Percentiles rank a stretch among this genome's conserved stretches.
phyloP scores from a whole-genome alignment of 2,797 vertebrate genomes.

The Pitangus sulphuratus region DNA sequence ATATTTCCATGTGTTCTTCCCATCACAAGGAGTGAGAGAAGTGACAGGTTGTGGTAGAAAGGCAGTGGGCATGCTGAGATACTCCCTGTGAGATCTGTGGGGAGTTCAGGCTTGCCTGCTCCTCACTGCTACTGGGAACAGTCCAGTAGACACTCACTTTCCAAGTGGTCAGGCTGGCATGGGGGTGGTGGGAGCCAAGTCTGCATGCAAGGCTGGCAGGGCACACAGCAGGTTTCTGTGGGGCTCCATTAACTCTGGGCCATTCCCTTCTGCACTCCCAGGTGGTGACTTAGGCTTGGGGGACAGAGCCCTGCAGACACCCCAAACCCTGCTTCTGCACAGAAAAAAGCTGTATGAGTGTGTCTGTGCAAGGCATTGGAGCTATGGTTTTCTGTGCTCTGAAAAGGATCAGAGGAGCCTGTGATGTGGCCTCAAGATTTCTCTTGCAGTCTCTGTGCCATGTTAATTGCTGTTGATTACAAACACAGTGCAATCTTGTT shows the following conservation, averaged over 20 bases:
- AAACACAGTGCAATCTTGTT: slow-evolving; percentile 43
- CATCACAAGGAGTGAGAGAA: background rate
- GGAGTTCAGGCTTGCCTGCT: background rate
- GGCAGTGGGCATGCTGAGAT: background rate
- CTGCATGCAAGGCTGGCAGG: fast-evolving
- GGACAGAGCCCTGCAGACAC: background rate
- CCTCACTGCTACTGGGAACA: fast-evolving
- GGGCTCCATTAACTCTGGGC: background rate
- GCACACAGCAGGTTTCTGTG: background rate
- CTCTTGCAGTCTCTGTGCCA: background rate
- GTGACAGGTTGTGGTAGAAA: background rate
- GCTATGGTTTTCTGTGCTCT: fast-evolving
- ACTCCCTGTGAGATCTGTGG: background rate
- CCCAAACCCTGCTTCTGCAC: background rate
- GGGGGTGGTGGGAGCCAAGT: background rate
- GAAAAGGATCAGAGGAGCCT: background rate
- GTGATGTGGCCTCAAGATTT: background rate
- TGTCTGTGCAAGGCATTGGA: background rate
- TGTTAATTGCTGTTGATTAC: slow-evolving; percentile 51
- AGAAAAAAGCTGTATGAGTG: background rate
- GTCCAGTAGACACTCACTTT: fast-evolving
- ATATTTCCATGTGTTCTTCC: background rate
- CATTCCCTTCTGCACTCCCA: background rate
- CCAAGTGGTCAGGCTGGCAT: background rate
- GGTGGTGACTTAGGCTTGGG: fast-evolving